These are phyloP conservation scores for Microcebus ravelobensis DNA, from an alignment of 2,113 vertebrate species.

Conservation along the genomic window DNA sequence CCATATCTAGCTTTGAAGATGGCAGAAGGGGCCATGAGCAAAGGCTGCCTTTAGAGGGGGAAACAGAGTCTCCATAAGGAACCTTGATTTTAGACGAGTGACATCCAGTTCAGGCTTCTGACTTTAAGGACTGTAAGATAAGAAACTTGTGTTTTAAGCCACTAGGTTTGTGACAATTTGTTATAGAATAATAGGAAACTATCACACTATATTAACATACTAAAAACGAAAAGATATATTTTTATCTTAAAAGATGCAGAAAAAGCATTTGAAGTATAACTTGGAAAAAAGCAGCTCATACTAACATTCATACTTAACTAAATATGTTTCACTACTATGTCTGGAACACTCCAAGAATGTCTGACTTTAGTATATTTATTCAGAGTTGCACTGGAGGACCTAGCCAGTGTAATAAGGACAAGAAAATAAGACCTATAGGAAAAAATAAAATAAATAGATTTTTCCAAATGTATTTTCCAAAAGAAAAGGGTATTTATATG, in stretches of 20 bases:
- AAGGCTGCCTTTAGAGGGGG: neutral
- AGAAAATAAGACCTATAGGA: neutral
- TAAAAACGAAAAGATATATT: neutral
- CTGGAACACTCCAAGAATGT: neutral
- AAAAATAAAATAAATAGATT: no score
- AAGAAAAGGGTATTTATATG: no score
- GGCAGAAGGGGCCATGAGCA: fast-evolving
- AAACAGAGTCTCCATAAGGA: neutral
- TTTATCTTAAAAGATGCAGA: neutral
- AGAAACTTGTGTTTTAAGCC: neutral
- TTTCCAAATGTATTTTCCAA: no score
- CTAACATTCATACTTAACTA: neutral
- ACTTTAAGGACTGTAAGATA: neutral
- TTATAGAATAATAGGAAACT: neutral
- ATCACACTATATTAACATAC: neutral
- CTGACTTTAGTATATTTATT: neutral
- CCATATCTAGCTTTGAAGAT: neutral
- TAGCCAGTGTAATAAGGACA: neutral
- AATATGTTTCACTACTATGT: neutral
- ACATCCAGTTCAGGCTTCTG: neutral
- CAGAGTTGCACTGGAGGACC: neutral
- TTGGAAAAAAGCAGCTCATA: neutral
- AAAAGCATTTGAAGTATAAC: neutral
- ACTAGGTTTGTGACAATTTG: neutral
- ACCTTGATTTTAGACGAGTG: neutral